Evolutionary conservation across 2,888 invertebrate genomes (phyloP).

Genomic region (Globia sparganii): DNA sequence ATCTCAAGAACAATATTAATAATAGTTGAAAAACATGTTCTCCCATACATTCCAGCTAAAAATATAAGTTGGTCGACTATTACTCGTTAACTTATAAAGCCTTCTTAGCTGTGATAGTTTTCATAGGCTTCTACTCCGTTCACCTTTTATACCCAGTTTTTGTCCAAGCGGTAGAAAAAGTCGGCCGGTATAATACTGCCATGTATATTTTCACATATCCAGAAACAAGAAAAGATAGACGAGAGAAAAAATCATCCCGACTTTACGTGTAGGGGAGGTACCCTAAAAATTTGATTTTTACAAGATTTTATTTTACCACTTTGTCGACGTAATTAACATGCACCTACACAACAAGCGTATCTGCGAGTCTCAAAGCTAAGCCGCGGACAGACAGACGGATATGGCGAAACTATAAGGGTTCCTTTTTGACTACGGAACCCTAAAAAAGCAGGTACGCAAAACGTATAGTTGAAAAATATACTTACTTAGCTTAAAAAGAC

Average conservation of each 20-base stretch:
- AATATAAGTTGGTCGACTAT: not conserved
- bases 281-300: not conserved
- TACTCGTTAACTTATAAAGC: not conserved
- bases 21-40: not conserved
- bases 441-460: not conserved
- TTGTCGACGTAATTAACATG: not conserved
- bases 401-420: not conserved
- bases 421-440: not conserved
- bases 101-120: not conserved
- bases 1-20: not conserved
- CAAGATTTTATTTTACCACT: not conserved
- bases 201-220: not conserved
- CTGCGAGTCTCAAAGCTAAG: not conserved
- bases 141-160: too few relatives aligned
- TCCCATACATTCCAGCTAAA: not conserved
- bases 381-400: not conserved
- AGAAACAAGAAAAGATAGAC: not conserved
- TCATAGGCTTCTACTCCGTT: too few relatives aligned
- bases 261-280: not conserved
- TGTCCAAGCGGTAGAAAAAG: too few relatives aligned
- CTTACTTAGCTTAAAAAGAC: not conserved
- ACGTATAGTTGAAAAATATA: not conserved
- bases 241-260: not conserved
- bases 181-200: not conserved
- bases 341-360: not conserved